Conservation (phyloP, 2,888 invertebrate species). For the Caprella mutica region DNA sequence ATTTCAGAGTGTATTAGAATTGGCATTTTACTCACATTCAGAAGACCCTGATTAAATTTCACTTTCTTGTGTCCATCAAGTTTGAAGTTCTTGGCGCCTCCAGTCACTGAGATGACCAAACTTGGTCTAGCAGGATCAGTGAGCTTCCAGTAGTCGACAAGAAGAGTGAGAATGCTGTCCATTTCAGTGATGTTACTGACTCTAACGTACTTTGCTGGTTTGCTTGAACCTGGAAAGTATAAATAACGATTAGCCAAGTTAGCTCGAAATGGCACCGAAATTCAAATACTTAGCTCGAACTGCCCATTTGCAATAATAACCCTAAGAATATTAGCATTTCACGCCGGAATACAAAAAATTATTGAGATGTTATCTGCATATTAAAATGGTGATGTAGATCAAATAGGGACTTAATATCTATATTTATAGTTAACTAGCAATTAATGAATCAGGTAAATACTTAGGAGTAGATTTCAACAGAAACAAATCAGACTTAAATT, state of each 20-base stretch:
- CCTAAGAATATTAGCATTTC: too few species aligned
- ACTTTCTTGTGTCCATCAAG: constrained; percentile 41
- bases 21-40: constrained; percentile 38
- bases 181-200: constrained; percentile 38
- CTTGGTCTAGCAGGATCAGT: constrained; percentile 40
- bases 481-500: too few species aligned
- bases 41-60: constrained; percentile 40
- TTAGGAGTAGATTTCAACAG: too few species aligned
- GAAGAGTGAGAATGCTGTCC: constrained; percentile 38
- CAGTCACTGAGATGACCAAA: constrained; percentile 42
- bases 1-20: too few species aligned
- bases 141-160: constrained; percentile 40
- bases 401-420: too few species aligned
- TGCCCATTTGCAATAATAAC: too few species aligned
- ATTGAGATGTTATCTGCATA: too few species aligned
- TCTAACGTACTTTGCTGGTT: constrained; percentile 39
- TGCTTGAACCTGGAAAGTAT: constrained; percentile 22
- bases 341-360: too few species aligned
- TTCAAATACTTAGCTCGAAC: too few species aligned
- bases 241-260: not conserved
- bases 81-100: constrained; percentile 43
- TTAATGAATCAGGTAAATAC: too few species aligned
- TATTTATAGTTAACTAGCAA: too few species aligned
- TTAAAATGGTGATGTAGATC: too few species aligned
- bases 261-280: not conserved